Evolutionary conservation across 1,140 invertebrate genomes (phyloP).

Genomic region (Pteromalus puparum): DNA sequence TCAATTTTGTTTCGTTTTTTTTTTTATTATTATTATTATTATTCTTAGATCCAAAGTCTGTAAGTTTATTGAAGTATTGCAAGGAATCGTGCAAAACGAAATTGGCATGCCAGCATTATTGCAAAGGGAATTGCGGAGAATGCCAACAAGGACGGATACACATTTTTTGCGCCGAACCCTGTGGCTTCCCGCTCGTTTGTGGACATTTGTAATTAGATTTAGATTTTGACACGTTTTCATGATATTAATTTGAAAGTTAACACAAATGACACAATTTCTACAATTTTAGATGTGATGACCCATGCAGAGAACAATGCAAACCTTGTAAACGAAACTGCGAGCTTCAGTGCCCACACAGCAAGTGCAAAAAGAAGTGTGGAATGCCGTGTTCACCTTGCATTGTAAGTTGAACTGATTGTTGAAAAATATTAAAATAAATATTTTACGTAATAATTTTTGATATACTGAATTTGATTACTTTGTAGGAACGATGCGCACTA

Average conservation of each 20-base stretch:
- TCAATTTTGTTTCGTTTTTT: too few relatives aligned
- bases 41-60: neutral
- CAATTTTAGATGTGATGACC: neutral
- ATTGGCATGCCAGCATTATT: constrained; percentile 1
- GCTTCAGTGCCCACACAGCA: constrained; percentile 77
- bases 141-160: constrained; percentile 28
- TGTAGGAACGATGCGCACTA: constrained; percentile 49
- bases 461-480: neutral
- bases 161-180: neutral
- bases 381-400: constrained; percentile 78
- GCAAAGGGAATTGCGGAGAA: constrained; percentile 4
- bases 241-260: too few relatives aligned
- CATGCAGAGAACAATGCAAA: neutral
- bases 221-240: too few relatives aligned
- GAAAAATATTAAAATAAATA: neutral
- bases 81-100: neutral
- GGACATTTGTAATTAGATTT: neutral
- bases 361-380: constrained; percentile 78
- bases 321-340: constrained; percentile 79
- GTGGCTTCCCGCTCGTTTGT: neutral
- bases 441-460: neutral
- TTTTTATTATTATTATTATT: too few relatives aligned
- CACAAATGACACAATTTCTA: too few relatives aligned
- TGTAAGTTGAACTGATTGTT: constrained; percentile 66
- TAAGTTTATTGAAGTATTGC: constrained; percentile 1